phyloP scores from a whole-genome alignment of 2,888 invertebrate species.

The Petrophora chlorosata region DNA sequence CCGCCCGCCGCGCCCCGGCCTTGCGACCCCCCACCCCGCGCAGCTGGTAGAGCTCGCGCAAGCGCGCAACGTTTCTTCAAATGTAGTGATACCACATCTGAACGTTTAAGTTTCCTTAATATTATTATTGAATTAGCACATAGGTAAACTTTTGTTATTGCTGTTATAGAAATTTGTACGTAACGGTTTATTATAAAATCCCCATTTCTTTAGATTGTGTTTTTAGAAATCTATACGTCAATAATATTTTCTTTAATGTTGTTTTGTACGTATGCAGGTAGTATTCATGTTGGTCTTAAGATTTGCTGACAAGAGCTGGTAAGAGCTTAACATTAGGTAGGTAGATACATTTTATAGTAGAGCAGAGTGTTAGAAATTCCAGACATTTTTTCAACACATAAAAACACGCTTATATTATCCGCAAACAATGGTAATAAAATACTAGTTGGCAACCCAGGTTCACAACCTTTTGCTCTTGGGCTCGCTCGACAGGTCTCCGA shows the following conservation, averaged over 20 bases:
- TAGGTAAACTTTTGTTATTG: not conserved
- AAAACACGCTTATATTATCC: slow-evolving; percentile 7
- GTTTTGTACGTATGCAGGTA: no score
- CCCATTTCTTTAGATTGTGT: no score
- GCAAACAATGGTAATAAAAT: slow-evolving; percentile 36
- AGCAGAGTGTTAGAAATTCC: not conserved
- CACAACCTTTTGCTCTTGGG: slow-evolving; percentile 70
- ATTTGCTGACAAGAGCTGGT: no score
- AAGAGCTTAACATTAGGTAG: no score
- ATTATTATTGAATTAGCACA: slow-evolving; percentile 21
- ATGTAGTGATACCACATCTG: slow-evolving; percentile 64
- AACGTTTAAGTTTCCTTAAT: slow-evolving; percentile 40
- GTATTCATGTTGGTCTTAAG: no score
- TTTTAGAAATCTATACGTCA: no score
- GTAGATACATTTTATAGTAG: not conserved
- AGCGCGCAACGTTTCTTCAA: slow-evolving; percentile 72
- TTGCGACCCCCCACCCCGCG: slow-evolving; percentile 74
- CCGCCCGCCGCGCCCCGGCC: slow-evolving; percentile 71
- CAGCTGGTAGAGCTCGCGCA: slow-evolving; percentile 69
- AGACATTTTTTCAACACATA: not conserved
- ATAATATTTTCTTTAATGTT: no score
- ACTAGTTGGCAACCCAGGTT: slow-evolving; percentile 54
- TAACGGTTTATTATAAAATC: no score
- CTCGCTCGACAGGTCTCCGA: slow-evolving; percentile 65
- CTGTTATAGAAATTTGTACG: no score